Evolutionary conservation across 2,797 vertebrate genomes (phyloP), one percentile per base, ranked within the genome.

Genomic region (Miichthys miiuy): DNA sequence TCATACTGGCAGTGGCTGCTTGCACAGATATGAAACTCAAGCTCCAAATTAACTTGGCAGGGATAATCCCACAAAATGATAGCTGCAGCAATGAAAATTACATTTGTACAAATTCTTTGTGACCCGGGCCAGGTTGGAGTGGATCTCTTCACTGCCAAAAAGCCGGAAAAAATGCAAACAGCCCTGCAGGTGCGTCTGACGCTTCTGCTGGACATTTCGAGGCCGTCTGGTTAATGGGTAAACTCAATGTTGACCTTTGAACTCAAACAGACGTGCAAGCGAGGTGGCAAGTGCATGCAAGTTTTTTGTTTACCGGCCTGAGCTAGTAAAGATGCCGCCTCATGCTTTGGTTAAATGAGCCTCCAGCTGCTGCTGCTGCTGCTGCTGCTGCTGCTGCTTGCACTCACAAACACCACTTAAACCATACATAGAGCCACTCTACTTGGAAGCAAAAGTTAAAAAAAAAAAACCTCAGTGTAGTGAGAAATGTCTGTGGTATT

Each of bases 181-280:
- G 56, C 41, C 57, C 61, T 12, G 68, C 81, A 81, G 84, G 84
- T 88, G 84, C 51, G 47, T 78, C 69, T 91, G 72, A 84, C 82
- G 77, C 83, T 52, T 44, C 21, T 20, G 65, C 73, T 62, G 71
- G 62, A 85, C 80, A 92, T 91, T 89, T 87, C 48, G 34, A 84
- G 67, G 62, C 72, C 73, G 72, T 60, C 73, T 82, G 82, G 77
- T 87, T 87, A 94, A 89, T 52, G 60, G 89, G n/a, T n/a, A n/a
- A 92, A 82, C 81, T 82, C n/a, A 9, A 83, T 77, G 79, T 52
- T 84, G 82, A 92, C 85, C 86, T 91, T 83, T 89, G 81, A 90
- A 75, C 91, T 77, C 56, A 6, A 52, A 9, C 46, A 72, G 77
- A 81, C 47, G 34, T 55, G 68, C 42, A 47, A 47, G 44, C 69